Base-by-base conservation (phyloP, 2,113 vertebrate species). In the Anoura caudifer region DNA sequence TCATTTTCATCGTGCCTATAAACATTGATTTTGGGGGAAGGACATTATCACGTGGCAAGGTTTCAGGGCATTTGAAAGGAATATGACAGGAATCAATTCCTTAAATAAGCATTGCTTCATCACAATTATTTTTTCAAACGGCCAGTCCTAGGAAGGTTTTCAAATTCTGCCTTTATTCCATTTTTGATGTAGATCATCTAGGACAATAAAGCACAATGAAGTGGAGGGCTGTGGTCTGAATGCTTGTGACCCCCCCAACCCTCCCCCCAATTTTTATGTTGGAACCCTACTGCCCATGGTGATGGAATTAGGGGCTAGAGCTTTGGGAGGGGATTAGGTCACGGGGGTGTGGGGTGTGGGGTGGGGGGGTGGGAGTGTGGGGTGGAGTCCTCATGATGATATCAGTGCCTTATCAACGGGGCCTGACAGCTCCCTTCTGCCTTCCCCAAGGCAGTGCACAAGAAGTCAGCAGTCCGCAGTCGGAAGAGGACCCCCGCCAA, bases 1-100 rank as follows among this genome's bases (percentile, higher is more conserved):
- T 96, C 84, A 69, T 0, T 2, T 87, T 95, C 72, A 97, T 86
- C 67, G 77, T 91, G 28, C 5, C 83, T 88, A 87, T 90, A 83
- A 95, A 87, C 89, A 95, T 36, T 63, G 75, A 87, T 95, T 0
- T 89, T 67, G 45, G 19, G 31, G 47, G 11, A 6, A 89, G 52
- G 82, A 88, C 76, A 91, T 59, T 95, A 96, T 97, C 33, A 36
- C 59, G 75, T n/a, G 80, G 13, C 19, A 59, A 96, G 22, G 26
- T 93, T 96, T 95, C 79, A 91, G 38, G 11, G 28, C 54, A 54
- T 52, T 10, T 63, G 43, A 54, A 97, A 81, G 36, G 84, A 84
- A 4, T 73, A 41, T 26, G 59, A 59, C 38, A 81, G 56, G 38
- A 93, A 93, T 83, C n/a, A 65, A 59, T 95, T 92, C 96, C 61